Conservation (phyloP, 2,113 vertebrate genomes). For the Rousettus leschenaultii region DNA sequence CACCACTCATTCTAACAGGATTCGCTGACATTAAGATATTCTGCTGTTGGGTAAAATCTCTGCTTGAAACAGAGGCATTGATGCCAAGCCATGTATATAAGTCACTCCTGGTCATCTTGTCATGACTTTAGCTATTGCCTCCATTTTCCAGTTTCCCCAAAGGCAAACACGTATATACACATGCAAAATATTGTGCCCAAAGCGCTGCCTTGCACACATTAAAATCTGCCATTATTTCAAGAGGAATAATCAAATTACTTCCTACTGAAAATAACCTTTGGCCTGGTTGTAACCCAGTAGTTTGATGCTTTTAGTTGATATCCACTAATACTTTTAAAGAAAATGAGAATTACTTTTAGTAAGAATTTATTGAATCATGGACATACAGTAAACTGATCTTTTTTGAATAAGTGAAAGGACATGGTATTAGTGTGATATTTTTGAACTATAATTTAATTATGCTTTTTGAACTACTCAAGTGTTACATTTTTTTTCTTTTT, state of each 20-base stretch:
- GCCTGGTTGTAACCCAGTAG: neutral
- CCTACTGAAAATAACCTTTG: neutral
- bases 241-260: neutral
- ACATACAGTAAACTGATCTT: neutral
- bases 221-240: neutral
- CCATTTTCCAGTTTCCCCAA: neutral
- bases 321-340: neutral
- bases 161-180: neutral
- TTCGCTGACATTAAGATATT: neutral
- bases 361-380: neutral
- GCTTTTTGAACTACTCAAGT: neutral
- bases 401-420: neutral
- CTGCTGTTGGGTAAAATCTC: neutral
- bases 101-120: neutral
- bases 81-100: neutral
- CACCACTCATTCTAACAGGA: neutral
- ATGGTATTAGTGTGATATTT: neutral
- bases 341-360: neutral
- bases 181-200: neutral
- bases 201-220: neutral
- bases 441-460: neutral
- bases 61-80: neutral
- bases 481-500: neutral
- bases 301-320: neutral
- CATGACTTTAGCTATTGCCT: slow-evolving; percentile 5